Percentiles rank a stretch among this genome's conserved stretches.
These are phyloP conservation scores for Pitangus sulphuratus DNA, from an alignment of 2,797 vertebrate species.

Conservation along the genomic window DNA sequence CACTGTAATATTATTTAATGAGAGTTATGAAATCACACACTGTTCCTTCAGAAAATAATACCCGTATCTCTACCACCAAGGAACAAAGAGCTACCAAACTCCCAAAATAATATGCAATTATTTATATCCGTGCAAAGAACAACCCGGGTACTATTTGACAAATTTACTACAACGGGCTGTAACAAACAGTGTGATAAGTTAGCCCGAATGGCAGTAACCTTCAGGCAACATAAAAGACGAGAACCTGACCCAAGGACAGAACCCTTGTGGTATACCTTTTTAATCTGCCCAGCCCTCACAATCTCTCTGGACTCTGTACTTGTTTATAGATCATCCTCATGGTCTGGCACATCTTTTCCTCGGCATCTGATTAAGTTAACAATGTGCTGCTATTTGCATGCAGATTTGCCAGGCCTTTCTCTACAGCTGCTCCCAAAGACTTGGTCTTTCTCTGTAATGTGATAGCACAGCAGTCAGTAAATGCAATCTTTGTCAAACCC, in stretches of 20 bases:
- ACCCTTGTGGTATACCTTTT: constrained; percentile 79
- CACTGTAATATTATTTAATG: constrained; percentile 77
- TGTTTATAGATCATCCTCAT: constrained; percentile 80
- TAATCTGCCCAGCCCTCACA: constrained; percentile 82
- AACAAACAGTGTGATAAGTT: constrained; percentile 37
- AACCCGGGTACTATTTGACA: constrained; percentile 29
- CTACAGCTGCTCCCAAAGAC: constrained; percentile 91
- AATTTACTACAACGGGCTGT: constrained; percentile 39
- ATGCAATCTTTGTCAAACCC: constrained; percentile 99
- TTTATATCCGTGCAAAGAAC: constrained; percentile 57
- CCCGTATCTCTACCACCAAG: constrained; percentile 62
- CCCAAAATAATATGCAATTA: constrained; percentile 65
- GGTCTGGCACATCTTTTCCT: constrained; percentile 87
- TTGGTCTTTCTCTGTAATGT: constrained; percentile 94
- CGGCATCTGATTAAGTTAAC: constrained; percentile 99
- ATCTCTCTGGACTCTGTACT: constrained; percentile 80
- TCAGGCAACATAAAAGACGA: constrained; percentile 48
- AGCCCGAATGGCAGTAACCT: constrained; percentile 60
- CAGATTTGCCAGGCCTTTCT: constrained; percentile 95
- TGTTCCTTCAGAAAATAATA: constrained; percentile 72
- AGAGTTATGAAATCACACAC: constrained; percentile 68
- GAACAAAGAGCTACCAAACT: constrained; percentile 68
- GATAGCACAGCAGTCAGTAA: constrained; percentile 98
- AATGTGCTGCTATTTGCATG: constrained; percentile 99
- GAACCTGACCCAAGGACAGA: constrained; percentile 74